These are phyloP conservation scores for Caenorhabditis uteleia DNA, from an alignment of 2,888 invertebrate species.

Conservation along the genomic window DNA sequence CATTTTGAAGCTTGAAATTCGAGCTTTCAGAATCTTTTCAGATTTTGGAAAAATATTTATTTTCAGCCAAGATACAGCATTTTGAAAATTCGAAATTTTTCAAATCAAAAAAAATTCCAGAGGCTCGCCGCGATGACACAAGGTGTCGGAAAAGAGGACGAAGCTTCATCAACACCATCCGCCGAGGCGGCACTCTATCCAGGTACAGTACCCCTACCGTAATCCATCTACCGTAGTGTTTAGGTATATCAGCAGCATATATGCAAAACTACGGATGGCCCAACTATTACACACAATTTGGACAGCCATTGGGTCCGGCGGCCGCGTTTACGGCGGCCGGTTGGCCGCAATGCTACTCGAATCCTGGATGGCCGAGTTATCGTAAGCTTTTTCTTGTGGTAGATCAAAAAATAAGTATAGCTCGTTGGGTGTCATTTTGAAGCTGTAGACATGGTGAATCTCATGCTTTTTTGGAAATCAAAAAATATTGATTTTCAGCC, in stretches of 20 bases:
- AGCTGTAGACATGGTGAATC: no score
- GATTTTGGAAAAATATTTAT: no score
- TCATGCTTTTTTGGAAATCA: no score
- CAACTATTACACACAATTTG: conserved; percentile 50
- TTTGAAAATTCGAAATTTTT: background rate
- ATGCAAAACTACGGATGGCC: conserved; percentile 54
- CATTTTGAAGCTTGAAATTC: no score
- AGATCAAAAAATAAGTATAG: no score
- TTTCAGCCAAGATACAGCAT: no score
- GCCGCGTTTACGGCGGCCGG: conserved; percentile 52
- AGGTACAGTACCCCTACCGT: conserved; percentile 30
- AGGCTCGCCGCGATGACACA: conserved; percentile 61
- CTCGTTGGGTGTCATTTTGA: no score
- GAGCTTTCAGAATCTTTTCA: no score
- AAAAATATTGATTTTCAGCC: no score
- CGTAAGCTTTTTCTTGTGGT: conserved; percentile 41
- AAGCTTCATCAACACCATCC: conserved; percentile 34
- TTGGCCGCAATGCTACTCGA: conserved; percentile 60
- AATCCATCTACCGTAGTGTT: no score
- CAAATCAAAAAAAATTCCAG: conserved; percentile 34
- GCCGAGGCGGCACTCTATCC: conserved; percentile 47
- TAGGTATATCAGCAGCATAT: conserved; percentile 41
- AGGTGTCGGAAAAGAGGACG: conserved; percentile 59
- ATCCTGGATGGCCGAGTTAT: conserved; percentile 59
- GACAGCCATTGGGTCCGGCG: conserved; percentile 54